These are phyloP conservation scores for Byasa hedistus DNA, from an alignment of 2,888 invertebrate genomes.

Conservation along the genomic window DNA sequence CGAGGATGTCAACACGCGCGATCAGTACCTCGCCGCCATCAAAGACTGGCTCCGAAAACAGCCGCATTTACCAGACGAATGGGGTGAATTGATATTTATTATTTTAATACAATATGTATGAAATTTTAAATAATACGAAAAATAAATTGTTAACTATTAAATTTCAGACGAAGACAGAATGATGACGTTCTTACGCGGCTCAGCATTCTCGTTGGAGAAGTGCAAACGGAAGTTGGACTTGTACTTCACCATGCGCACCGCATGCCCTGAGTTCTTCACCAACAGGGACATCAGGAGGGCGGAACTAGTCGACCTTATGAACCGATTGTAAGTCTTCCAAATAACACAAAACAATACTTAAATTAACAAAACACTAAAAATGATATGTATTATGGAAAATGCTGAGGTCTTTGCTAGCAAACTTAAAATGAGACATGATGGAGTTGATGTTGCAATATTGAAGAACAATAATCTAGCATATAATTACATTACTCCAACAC, in stretches of 20 bases:
- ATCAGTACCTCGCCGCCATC: constrained; percentile 72
- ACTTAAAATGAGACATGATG: too few species aligned
- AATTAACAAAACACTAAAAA: too few species aligned
- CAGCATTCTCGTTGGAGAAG: constrained; percentile 88
- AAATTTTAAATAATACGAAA: too few species aligned
- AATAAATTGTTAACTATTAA: not conserved
- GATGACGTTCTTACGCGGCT: constrained; percentile 86
- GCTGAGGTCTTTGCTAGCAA: too few species aligned
- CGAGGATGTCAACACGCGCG: constrained; percentile 77
- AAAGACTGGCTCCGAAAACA: constrained; percentile 81
- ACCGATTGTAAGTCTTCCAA: constrained; percentile 81
- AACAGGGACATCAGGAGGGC: constrained; percentile 85
- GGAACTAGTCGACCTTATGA: constrained; percentile 79
- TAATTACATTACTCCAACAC: too few species aligned
- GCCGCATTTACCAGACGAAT: constrained; percentile 75
- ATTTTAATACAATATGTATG: too few species aligned
- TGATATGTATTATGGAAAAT: too few species aligned
- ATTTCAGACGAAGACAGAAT: constrained; percentile 82
- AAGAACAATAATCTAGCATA: too few species aligned
- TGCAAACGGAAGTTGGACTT: constrained; percentile 89
- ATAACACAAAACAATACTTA: constrained; percentile 16
- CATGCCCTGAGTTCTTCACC: constrained; percentile 89
- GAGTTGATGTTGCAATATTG: too few species aligned
- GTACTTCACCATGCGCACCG: constrained; percentile 91
- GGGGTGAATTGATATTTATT: constrained; percentile 44